A percentile compares a stretch with the other conserved stretches of the same genome.
Evolutionary conservation across 2,888 invertebrate genomes (phyloP).

Genomic region (Hemithea aestivaria): DNA sequence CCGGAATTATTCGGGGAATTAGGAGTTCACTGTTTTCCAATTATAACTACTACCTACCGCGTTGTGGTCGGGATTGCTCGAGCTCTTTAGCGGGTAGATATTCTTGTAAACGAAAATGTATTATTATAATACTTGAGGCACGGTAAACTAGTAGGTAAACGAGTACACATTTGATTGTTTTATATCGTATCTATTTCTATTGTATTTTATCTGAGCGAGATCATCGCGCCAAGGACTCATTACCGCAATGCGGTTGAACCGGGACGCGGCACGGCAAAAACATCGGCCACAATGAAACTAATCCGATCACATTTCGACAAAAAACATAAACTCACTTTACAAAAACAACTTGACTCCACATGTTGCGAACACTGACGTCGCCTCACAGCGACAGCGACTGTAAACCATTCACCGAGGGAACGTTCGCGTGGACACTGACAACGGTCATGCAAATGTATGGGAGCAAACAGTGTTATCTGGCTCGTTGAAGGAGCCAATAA

Average conservation of each 20-base stretch:
- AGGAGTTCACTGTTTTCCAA: no score
- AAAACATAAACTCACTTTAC: conserved; percentile 48
- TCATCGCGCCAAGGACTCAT: conserved; percentile 25
- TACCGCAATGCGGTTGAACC: conserved; percentile 33
- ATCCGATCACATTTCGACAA: conserved; percentile 13
- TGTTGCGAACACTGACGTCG: conserved; percentile 29
- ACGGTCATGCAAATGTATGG: conserved; percentile 38
- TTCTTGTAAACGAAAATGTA: no score
- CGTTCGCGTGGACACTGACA: conserved; percentile 34
- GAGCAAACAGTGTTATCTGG: conserved; percentile 47
- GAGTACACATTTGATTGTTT: no score
- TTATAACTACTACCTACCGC: no score
- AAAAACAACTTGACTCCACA: conserved; percentile 64
- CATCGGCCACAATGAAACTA: conserved; percentile 14
- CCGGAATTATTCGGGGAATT: no score
- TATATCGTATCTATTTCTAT: not conserved
- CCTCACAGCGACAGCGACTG: conserved; percentile 29
- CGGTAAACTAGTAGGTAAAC: no score
- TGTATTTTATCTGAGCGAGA: conserved; percentile 10
- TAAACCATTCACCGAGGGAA: conserved; percentile 24
- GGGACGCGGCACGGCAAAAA: conserved; percentile 17
- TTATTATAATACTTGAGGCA: no score
- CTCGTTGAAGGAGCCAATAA: conserved; percentile 47
- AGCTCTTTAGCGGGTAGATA: no score
- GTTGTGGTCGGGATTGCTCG: no score